Evolutionary conservation across 1,140 invertebrate genomes (phyloP), one percentile per base, ranked within the genome.

Genomic region (Lineus longissimus): DNA sequence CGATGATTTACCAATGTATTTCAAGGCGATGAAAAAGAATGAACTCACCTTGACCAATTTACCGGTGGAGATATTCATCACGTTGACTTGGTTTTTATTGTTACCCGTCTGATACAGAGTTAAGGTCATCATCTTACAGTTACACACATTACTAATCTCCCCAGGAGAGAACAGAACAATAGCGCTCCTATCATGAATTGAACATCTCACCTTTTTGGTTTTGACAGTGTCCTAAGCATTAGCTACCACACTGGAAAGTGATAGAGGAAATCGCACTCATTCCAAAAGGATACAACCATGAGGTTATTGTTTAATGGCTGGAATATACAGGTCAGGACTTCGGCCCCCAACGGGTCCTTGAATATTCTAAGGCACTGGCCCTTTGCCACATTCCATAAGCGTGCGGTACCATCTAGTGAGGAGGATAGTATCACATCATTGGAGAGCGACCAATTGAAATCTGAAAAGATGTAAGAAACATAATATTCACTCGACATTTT

Each of bases 241-340:
- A 13, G 40, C 40, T 19, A 51, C n/a, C n/a, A 4, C 6, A 6
- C 47, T 7, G 4, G n/a, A 7, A 4, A 59, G 41, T 29, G 17
- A 36, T 23, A n/a, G n/a, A n/a, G n/a, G n/a, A n/a, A n/a, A n/a
- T n/a, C n/a, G n/a, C n/a, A n/a, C n/a, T n/a, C n/a, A n/a, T n/a
- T n/a, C n/a, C 40, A 25, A 63, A 77, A 80, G 74, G 80, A 81
- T 89, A 91, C 89, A 75, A 92, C 86, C 70, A 93, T 87, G 83
- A 94, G 88, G 83, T 95, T 94, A 74, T 94, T 93, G 78, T 95
- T 95, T 23, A 87, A 84, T 0, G 92, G 91, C 76, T 92, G 89
- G 80, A 94, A 94, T 29, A 87, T 84, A 78, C 90, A 92, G 66
- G 87, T 90, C 0, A 90, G 81, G 47, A 92, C 82, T 74, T 89